Evolutionary conservation across 1,140 invertebrate genomes (phyloP).

Genomic region (Brachionus rubens): DNA sequence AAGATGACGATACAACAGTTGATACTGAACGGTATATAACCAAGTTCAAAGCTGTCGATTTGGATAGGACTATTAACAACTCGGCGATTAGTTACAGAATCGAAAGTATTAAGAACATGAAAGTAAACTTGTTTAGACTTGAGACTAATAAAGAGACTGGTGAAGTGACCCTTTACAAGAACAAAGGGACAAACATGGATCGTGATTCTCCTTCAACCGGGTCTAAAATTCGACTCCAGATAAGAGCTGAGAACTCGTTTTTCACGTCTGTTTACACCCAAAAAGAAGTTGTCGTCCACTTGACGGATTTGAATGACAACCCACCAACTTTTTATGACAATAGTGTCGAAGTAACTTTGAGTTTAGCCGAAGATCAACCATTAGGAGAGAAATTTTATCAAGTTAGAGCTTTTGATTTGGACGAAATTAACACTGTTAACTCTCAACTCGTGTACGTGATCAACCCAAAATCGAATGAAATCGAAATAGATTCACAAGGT

Average conservation of each 20-base stretch:
- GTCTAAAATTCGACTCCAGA: neutral
- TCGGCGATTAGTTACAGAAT: neutral
- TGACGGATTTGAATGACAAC: constrained; percentile 42
- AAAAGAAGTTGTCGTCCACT: constrained; percentile 12
- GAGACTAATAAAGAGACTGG: neutral
- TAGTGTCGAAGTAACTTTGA: neutral
- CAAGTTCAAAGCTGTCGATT: constrained; percentile 40
- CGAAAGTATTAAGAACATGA: neutral
- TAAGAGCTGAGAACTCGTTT: neutral
- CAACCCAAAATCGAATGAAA: neutral
- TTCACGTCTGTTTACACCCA: neutral
- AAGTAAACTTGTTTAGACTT: neutral
- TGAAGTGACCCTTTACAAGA: neutral
- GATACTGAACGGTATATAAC: constrained; percentile 11
- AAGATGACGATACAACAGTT: constrained; percentile 31
- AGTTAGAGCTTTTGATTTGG: constrained; percentile 21
- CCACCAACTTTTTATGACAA: neutral
- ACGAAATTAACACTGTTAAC: constrained; percentile 1
- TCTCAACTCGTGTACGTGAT: neutral
- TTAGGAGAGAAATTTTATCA: constrained; percentile 17
- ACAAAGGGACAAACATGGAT: neutral
- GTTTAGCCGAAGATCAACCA: neutral
- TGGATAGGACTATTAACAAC: constrained; percentile 1
- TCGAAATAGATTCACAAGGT: constrained; percentile 24
- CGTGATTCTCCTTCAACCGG: constrained; percentile 10